phyloP scores from a whole-genome alignment of 2,797 vertebrate genomes.

The Anguilla anguilla region DNA sequence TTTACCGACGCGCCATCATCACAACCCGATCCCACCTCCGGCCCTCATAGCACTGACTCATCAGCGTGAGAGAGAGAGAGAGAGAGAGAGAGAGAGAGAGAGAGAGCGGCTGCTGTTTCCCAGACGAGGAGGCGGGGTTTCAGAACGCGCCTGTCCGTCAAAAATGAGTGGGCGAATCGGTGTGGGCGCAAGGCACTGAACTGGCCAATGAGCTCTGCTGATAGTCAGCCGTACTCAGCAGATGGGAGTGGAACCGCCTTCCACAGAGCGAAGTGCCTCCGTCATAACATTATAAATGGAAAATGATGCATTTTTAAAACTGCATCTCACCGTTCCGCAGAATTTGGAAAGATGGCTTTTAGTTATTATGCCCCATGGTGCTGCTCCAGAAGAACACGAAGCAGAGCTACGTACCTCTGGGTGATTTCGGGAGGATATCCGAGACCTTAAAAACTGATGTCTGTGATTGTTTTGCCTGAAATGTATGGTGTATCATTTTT shows the following conservation, averaged over 20 bases:
- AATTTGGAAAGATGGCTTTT: background rate
- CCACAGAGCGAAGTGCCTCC: background rate
- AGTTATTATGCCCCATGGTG: too few relatives aligned
- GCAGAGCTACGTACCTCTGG: too few relatives aligned
- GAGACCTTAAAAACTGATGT: too few relatives aligned
- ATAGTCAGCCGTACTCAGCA: background rate
- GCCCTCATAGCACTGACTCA: background rate
- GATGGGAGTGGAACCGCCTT: background rate
- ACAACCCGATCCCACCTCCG: background rate
- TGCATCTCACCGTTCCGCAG: background rate
- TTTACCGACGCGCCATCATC: background rate
- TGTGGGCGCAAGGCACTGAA: background rate
- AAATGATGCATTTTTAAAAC: too few relatives aligned
- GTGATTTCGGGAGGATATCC: too few relatives aligned
- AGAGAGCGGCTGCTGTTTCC: background rate
- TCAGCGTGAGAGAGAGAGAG: background rate
- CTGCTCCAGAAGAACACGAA: too few relatives aligned
- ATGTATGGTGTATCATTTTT: too few relatives aligned
- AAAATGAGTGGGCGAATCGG: background rate
- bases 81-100: background rate
- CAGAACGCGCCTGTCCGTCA: background rate
- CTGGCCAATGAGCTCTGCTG: background rate
- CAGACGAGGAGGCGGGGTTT: background rate
- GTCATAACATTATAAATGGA: background rate
- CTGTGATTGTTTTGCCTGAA: too few relatives aligned